phyloP scores from a whole-genome alignment of 2,113 vertebrate genomes.

The Vombatus ursinus region DNA sequence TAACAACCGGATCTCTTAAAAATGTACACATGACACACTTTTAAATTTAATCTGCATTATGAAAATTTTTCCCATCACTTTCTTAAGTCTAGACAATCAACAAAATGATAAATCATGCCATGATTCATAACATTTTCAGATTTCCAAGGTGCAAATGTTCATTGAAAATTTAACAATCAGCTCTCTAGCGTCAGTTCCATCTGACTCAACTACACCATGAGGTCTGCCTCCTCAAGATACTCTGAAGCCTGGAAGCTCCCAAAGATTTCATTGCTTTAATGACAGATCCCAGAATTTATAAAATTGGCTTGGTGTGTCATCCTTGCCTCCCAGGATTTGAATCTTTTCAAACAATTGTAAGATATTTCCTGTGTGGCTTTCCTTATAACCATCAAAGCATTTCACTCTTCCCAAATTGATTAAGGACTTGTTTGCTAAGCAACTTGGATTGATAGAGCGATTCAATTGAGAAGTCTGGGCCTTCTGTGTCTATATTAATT shows the following conservation, averaged over 20 bases:
- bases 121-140: not conserved
- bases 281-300: not conserved
- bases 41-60: not conserved
- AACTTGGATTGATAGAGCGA: not conserved
- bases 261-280: not conserved
- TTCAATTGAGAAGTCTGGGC: not conserved
- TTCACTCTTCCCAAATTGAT: not conserved
- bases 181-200: not conserved
- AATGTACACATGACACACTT: not conserved
- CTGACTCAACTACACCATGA: not conserved
- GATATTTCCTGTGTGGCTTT: not conserved
- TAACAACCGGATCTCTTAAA: not conserved
- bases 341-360: not conserved
- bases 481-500: not conserved
- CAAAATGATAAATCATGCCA: not conserved
- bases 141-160: not conserved
- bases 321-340: not conserved
- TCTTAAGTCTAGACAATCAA: not conserved
- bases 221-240: not conserved
- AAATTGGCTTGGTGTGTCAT: too few relatives aligned
- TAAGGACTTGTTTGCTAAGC: not conserved
- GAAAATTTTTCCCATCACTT: not conserved
- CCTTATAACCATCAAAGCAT: not conserved
- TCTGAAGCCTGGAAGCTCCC: not conserved
- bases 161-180: not conserved